Conservation (phyloP, 2,888 invertebrate genomes). For the Hyppa rectilinea region DNA sequence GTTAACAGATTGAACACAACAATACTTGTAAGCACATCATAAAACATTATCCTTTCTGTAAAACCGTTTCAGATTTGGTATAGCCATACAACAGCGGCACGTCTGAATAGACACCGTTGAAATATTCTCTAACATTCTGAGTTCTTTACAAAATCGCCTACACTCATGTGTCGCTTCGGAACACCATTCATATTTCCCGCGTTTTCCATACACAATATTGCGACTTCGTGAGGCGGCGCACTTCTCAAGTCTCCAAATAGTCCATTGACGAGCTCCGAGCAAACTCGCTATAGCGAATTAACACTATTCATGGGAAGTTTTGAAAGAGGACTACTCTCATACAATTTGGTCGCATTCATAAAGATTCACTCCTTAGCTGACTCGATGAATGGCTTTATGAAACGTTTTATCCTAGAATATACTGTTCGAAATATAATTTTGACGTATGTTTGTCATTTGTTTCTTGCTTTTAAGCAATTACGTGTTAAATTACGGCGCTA, state of each 20-base stretch:
- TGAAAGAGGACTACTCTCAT: constrained; percentile 90
- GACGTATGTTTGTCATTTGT: constrained; percentile 58
- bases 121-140: constrained; percentile 62
- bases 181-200: constrained; percentile 87
- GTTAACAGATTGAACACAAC: constrained; percentile 5
- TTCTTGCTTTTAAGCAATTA: constrained; percentile 51
- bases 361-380: constrained; percentile 89
- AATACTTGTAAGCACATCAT: constrained; percentile 12
- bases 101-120: constrained; percentile 58
- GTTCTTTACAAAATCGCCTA: constrained; percentile 81
- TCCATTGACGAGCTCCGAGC: constrained; percentile 89
- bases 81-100: constrained; percentile 35
- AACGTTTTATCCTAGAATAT: constrained; percentile 82
- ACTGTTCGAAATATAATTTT: constrained; percentile 76
- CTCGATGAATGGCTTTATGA: constrained; percentile 88
- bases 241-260: constrained; percentile 88
- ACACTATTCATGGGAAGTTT: constrained; percentile 90
- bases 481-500: constrained; percentile 75
- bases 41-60: constrained; percentile 43
- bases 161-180: constrained; percentile 78
- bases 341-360: constrained; percentile 91
- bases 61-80: constrained; percentile 47
- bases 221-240: constrained; percentile 83
- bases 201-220: constrained; percentile 89
- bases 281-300: constrained; percentile 91